Base-by-base conservation (phyloP, 64 coral and sea anemone species). In the Montipora sp. region DNA sequence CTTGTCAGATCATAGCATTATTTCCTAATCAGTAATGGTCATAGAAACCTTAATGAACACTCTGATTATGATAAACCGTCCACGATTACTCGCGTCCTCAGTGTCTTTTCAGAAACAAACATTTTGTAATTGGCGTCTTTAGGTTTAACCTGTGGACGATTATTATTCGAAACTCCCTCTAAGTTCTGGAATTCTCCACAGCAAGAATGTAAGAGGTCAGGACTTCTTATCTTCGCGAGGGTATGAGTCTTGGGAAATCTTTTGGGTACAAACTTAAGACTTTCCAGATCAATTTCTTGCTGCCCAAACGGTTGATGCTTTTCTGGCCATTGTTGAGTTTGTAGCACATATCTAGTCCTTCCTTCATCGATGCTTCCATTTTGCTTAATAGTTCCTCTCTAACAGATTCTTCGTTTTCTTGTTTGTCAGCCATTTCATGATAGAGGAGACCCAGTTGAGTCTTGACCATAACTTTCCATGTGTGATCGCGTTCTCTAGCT, bases 391-490 rank as follows among this genome's bases (percentile, higher is more conserved):
- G 22, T 81, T n/a, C 88, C 45, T 72, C 8, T 86, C 48, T 27
- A 18, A 20, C 36, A 13, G 19, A 2, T 70, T 2, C 2, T 21
- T 49, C 70, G 8, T 48, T 78, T 46, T 45, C 12, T 48, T 48
- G 11, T 5, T 3, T 53, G 1, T 59, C 16, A 14, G 9, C 86
- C 9, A 60, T 27, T 10, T 72, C 10, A 11, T 83, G 12, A 55
- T 82, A 19, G 18, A 91, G 15, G 4, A 81, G 3, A 20, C 78
- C 89, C 27, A 74, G 44, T 63, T 59, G 47, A n/a, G 49, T 58
- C 3, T 91, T 80, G 8, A 91, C 53, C 78, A 9, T 73, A 21
- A 80, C 66, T 36, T 82, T 91, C 48, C 80, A 91, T n/a, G 15
- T 81, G 20, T 82, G 78, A 47, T 91, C 67, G 0, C 67, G 0